Conservation (phyloP, 2,113 vertebrate genomes). For the Panurus biarmicus region DNA sequence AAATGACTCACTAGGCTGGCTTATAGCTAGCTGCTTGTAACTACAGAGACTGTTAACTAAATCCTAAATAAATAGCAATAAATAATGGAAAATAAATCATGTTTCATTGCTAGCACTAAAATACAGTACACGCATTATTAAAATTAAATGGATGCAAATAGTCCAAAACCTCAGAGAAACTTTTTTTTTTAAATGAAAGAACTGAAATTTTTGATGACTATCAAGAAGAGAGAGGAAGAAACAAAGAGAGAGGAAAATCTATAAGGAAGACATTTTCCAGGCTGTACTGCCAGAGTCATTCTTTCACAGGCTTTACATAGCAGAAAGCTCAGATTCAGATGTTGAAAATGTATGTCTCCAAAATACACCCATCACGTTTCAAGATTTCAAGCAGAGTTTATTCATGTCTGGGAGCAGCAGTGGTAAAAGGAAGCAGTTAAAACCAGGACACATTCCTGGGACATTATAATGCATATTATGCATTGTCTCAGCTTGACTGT, state of each 20-base stretch:
- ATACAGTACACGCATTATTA: background rate
- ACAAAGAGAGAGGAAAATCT: background rate
- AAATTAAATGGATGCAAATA: background rate
- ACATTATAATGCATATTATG: slow-evolving; percentile 35
- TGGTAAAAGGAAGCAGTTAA: slow-evolving; percentile 20
- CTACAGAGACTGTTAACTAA: slow-evolving; percentile 4
- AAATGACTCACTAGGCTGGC: slow-evolving; percentile 46
- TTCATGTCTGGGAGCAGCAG: background rate
- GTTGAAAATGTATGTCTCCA: background rate
- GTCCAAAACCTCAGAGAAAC: background rate
- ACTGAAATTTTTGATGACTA: background rate
- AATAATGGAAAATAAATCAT: slow-evolving; percentile 5
- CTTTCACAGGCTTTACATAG: background rate
- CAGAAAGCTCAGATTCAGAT: background rate
- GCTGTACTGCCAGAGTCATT: background rate
- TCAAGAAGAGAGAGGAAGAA: background rate
- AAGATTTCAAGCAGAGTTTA: slow-evolving; percentile 13
- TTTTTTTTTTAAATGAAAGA: background rate
- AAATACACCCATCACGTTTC: slow-evolving; percentile 13
- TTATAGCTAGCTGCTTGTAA: slow-evolving; percentile 8
- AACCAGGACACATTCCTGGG: slow-evolving; percentile 32
- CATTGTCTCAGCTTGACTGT: slow-evolving; percentile 54
- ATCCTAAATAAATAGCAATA: slow-evolving; percentile 10
- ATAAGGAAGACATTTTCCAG: background rate
- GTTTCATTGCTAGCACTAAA: background rate